These are phyloP conservation scores for Pharmacophagus antenor DNA, from an alignment of 2,888 invertebrate species.

Conservation along the genomic window DNA sequence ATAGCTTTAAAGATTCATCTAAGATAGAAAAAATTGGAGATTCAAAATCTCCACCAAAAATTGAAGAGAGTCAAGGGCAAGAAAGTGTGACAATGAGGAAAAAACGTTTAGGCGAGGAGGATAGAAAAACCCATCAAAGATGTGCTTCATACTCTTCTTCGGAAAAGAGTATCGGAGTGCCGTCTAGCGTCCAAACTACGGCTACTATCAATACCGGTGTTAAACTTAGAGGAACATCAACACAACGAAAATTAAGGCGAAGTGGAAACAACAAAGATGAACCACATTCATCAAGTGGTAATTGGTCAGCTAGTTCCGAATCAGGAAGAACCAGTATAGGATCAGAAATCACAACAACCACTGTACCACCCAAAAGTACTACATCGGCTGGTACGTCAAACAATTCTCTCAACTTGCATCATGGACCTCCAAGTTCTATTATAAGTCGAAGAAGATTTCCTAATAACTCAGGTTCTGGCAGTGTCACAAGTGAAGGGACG, in stretches of 20 bases:
- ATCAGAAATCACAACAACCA: conserved; percentile 88
- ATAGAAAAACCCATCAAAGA: conserved; percentile 87
- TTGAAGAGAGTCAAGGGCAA: conserved; percentile 82
- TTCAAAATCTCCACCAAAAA: conserved; percentile 59
- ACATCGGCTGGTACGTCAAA: conserved; percentile 85
- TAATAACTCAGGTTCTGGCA: conserved; percentile 89
- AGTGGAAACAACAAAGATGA: conserved; percentile 87
- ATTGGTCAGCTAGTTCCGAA: conserved; percentile 97
- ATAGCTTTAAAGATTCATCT: conserved; percentile 65
- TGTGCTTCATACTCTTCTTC: conserved; percentile 90
- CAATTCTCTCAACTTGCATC: conserved; percentile 84
- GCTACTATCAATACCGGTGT: conserved; percentile 83
- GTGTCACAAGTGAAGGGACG: conserved; percentile 92
- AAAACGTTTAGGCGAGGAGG: conserved; percentile 81
- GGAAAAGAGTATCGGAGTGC: conserved; percentile 84
- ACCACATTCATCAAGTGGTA: conserved; percentile 94
- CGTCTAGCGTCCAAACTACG: conserved; percentile 74
- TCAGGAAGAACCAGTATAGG: conserved; percentile 92
- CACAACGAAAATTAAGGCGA: conserved; percentile 85
- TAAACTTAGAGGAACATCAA: conserved; percentile 88
- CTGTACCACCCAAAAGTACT: conserved; percentile 86
- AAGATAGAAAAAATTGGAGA: conserved; percentile 68
- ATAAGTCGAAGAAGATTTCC: conserved; percentile 84
- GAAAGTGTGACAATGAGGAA: conserved; percentile 84
- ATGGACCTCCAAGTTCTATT: conserved; percentile 85